Evolutionary conservation across 92 coral and sea anemone species (phyloP), one percentile per base, ranked within the genome.

Genomic region (Bergia puertoricense): DNA sequence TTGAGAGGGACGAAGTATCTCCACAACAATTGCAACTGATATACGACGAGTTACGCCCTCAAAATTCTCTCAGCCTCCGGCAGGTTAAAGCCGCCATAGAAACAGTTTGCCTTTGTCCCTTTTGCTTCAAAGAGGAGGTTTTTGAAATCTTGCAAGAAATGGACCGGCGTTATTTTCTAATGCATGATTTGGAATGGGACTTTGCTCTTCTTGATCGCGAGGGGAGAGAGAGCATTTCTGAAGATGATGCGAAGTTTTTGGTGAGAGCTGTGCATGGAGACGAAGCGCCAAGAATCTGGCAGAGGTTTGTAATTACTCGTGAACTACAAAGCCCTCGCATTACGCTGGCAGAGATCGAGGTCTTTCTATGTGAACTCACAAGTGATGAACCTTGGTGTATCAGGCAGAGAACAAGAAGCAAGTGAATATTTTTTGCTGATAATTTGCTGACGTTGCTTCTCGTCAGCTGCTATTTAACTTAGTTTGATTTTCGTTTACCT

Each of bases 101-200:
- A 22, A 77, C 92, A 1, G 78, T 89, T 5, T 92, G 92, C 82
- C 88, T 89, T 45, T 76, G 94, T 65, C 88, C 87, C 18, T 81
- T 91, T 62, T 92, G 94, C 88, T 89, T 86, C 43, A 89, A 86
- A 78, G 94, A 89, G 3, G 92, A 92, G 56, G 86, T 89, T 6
- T 62, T 81, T 66, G 86, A 89, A 65, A 89, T 92, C 36, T 59
- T 92, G 15, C 84, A 92, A 74, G 94, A 92, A 77, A 86, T 89
- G 85, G 94, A 92, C 86, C 94, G 92, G 46, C 94, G 94, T 2
- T 85, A 89, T 56, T 92, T 89, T 77, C 82, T 92, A 3, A 89
- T 92, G 92, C 92, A 89, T 13, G 94, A 89, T 67, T 56, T 92
- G 79, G 76, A 89, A 50, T 92, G 94, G 94, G 94, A 92, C 40